Conservation (phyloP, 2,888 invertebrate genomes). For the Tiliacea aurago region DNA sequence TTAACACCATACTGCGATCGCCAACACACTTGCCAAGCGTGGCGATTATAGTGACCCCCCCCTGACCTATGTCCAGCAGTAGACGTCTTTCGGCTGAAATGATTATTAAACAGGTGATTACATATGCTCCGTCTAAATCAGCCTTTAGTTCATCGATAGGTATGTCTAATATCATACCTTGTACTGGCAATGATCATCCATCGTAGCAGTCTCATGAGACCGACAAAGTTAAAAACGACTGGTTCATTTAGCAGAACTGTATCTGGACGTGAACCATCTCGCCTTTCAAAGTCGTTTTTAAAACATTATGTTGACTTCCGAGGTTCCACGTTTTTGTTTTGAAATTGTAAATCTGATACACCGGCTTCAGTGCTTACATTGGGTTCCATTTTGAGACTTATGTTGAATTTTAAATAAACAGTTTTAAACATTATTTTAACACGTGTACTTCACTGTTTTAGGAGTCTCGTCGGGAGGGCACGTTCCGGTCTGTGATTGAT, state of each 20-base stretch:
- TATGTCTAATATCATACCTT: not conserved
- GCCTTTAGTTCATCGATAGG: not conserved
- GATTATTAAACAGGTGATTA: not conserved
- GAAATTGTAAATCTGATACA: not conserved
- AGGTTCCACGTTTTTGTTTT: not conserved
- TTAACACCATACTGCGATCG: too few species aligned
- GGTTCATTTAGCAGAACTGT: not conserved
- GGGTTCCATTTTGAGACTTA: not conserved
- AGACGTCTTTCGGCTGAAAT: too few species aligned
- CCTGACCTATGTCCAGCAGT: too few species aligned
- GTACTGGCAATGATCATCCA: not conserved
- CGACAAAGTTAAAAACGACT: not conserved
- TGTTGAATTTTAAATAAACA: not conserved
- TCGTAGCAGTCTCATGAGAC: not conserved
- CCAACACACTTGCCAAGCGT: too few species aligned
- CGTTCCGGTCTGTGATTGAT: conserved; percentile 76
- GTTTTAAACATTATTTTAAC: not conserved
- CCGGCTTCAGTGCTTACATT: not conserved
- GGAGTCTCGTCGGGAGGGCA: conserved; percentile 69
- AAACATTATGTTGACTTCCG: not conserved
- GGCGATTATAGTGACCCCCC: too few species aligned
- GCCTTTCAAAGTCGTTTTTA: not conserved
- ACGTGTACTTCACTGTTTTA: conserved; percentile 49
- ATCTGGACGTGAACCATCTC: not conserved
- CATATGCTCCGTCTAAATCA: not conserved